These are phyloP conservation scores for Pseudomyrmex pallidus DNA, from an alignment of 1,140 invertebrate species.

Conservation along the genomic window DNA sequence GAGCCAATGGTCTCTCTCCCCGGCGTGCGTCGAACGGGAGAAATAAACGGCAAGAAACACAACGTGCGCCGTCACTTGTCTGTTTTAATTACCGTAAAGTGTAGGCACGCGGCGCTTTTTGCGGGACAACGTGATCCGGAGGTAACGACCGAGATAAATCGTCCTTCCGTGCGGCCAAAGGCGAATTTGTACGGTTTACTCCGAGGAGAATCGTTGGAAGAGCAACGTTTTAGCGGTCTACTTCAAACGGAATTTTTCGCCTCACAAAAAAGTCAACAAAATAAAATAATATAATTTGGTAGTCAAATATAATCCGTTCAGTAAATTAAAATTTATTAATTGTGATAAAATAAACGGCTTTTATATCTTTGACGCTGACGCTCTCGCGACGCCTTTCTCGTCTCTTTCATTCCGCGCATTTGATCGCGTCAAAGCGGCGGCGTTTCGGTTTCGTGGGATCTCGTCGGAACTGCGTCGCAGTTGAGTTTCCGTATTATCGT, in stretches of 20 bases:
- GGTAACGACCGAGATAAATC: background rate
- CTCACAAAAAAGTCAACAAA: too few species aligned
- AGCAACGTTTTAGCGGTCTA: too few species aligned
- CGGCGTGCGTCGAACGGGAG: conserved; percentile 14
- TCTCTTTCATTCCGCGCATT: conserved; percentile 47
- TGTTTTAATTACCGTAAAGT: conserved; percentile 57
- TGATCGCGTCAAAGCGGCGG: conserved; percentile 54
- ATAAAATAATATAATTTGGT: too few species aligned
- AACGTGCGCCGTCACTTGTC: conserved; percentile 25
- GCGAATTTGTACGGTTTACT: background rate
- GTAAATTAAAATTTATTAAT: too few species aligned
- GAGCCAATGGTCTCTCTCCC: conserved; percentile 10
- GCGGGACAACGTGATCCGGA: background rate
- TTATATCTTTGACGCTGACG: conserved; percentile 1
- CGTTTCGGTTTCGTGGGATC: conserved; percentile 49
- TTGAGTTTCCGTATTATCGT: conserved; percentile 25
- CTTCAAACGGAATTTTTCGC: too few species aligned
- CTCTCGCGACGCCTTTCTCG: conserved; percentile 23
- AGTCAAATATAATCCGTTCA: too few species aligned
- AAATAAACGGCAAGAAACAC: conserved; percentile 54
- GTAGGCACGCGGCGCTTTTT: conserved; percentile 22
- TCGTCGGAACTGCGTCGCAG: conserved; percentile 32
- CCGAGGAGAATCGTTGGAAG: background rate
- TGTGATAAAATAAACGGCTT: too few species aligned
- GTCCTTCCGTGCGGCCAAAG: background rate